Evolutionary conservation across 2,888 invertebrate genomes (phyloP).

Genomic region (Bimastos eiseni): DNA sequence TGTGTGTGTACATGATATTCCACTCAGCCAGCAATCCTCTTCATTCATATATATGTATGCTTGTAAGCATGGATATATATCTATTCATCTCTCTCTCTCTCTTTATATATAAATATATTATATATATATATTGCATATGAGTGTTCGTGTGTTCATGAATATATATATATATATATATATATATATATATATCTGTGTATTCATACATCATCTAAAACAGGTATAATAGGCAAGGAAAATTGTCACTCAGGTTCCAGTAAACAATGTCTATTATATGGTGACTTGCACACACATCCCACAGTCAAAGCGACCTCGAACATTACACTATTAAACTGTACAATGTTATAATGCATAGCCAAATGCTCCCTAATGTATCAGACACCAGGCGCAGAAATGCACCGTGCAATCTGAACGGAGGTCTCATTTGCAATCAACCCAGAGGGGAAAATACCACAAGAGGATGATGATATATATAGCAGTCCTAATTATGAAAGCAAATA

Average conservation of each 20-base stretch:
- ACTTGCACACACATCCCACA: no score
- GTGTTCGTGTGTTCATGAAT: no score
- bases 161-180: no score
- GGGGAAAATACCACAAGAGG: not conserved
- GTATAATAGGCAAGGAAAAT: not conserved
- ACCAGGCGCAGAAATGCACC: not conserved
- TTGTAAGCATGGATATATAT: no score
- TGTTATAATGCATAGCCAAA: not conserved
- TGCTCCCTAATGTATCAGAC: not conserved
- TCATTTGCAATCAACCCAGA: not conserved
- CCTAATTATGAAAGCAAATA: not conserved
- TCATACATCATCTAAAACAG: not conserved
- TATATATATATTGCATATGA: no score
- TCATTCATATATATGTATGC: no score
- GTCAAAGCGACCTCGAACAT: not conserved
- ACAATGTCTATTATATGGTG: no score
- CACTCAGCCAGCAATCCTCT: no score
- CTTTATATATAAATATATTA: no score
- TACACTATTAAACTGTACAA: not conserved
- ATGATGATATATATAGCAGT: not conserved
- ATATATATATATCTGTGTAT: not conserved
- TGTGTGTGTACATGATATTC: no score
- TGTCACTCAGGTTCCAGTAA: not conserved
- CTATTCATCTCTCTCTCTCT: no score
- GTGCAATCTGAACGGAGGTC: not conserved